Conservation (phyloP, 2,113 vertebrate species). For the Cephalophus harveyi region DNA sequence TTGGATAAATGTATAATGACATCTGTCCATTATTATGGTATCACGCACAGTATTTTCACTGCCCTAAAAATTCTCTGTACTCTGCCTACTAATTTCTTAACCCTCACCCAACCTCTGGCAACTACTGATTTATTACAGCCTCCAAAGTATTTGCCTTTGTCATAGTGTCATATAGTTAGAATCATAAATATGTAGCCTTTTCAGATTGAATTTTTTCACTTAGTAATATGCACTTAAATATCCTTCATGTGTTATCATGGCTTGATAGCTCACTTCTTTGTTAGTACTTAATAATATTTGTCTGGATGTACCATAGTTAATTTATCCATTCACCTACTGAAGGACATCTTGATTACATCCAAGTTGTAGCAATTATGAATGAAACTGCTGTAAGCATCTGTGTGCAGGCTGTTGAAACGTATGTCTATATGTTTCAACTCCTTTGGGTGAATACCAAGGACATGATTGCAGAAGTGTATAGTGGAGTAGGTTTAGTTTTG, state of each 20-base stretch:
- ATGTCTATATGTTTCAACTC: not conserved
- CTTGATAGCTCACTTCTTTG: not conserved
- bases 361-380: not conserved
- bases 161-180: not conserved
- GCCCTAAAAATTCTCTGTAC: not conserved
- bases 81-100: not conserved
- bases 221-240: not conserved
- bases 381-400: not conserved
- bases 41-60: not conserved
- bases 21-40: not conserved
- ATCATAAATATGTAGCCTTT: not conserved
- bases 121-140: not conserved
- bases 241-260: not conserved
- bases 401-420: not conserved
- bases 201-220: not conserved
- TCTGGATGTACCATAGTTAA: not conserved
- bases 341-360: not conserved
- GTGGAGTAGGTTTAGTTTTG: not conserved
- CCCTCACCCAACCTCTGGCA: not conserved
- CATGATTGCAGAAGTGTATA: not conserved
- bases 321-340: not conserved
- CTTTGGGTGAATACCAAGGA: not conserved
- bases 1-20: not conserved
- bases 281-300: not conserved
- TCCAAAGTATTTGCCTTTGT: not conserved